These are phyloP conservation scores for Condylura cristata DNA, from an alignment of 2,113 vertebrate genomes.

Conservation along the genomic window DNA sequence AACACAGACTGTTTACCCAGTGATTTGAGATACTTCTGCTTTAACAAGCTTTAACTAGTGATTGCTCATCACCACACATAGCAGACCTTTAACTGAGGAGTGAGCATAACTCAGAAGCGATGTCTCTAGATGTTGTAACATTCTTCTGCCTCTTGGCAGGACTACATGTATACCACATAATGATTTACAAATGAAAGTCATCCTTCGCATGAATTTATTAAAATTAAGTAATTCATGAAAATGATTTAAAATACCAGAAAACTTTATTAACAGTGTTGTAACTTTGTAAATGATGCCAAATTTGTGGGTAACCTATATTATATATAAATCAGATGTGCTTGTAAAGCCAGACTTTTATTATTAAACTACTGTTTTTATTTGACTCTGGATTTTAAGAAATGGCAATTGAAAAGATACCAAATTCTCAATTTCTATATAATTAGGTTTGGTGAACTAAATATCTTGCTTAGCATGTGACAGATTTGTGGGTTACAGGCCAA, in stretches of 20 bases:
- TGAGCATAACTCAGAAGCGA: neutral
- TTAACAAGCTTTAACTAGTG: neutral
- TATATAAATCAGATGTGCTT: neutral
- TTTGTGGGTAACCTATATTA: neutral
- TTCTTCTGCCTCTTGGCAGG: neutral
- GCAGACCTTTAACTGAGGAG: neutral
- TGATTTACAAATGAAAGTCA: constrained; percentile 5
- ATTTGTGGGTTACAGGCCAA: neutral
- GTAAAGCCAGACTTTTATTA: neutral
- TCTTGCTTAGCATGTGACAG: neutral
- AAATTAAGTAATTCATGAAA: neutral
- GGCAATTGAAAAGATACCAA: neutral
- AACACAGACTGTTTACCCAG: neutral
- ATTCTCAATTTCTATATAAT: constrained; percentile 2
- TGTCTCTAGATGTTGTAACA: neutral
- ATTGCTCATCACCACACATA: neutral
- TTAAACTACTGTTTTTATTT: neutral
- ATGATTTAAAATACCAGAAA: constrained; percentile 5
- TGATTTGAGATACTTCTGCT: neutral
- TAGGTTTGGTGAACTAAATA: neutral
- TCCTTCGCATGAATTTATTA: neutral
- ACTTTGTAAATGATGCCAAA: neutral
- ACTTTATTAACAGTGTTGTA: neutral
- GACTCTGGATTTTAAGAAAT: constrained; percentile 8
- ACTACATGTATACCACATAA: neutral